Evolutionary conservation across 92 coral and sea anemone species (phyloP), one percentile per base, ranked within the genome.

Genomic region (Anthopleura xanthogrammica): DNA sequence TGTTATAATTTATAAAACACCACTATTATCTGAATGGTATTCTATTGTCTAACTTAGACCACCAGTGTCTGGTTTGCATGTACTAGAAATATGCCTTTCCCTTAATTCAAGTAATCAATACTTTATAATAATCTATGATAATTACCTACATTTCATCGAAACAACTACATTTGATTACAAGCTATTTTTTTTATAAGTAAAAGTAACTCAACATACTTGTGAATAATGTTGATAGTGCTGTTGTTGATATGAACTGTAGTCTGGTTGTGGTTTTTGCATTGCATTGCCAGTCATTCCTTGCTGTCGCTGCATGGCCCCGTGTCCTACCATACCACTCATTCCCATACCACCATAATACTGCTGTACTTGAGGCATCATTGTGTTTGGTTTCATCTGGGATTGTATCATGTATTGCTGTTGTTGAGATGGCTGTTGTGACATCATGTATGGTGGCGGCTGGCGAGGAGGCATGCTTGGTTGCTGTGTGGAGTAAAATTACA

Each of bases 321-420:
- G 86, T n/a, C 77, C 84, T 78, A 86, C 41, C 52, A 70, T 80
- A 22, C 77, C 81, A 40, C 89, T 80, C 93, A 90, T 46, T 3
- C 87, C 89, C 92, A 91, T 87, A 20, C 84, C 76, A 6, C 90
- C 92, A 89, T 89, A 93, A 62, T 89, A 92, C 65, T 84, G 92
- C 71, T 89, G 94, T 3, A 88, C 86, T 73, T 74, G 88, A 0
- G 76, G 85, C 39, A 77, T 81, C 81, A 85, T 24, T 14, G 90
- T 75, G 77, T 77, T 92, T 3, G 93, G 77, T 82, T 92, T 92
- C 90, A 90, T 84, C 14, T 88, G 87, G 48, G 81, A 88, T 20
- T 85, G 94, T 86, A 88, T 83, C 77, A 91, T 87, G 82, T 86
- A 90, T 12, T 93, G 86, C 72, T 68, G 85, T 48, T 83, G 87